Percentiles rank a stretch among this genome's conserved stretches.
These are phyloP conservation scores for Drosophila orosa DNA, from an alignment of 1,140 invertebrate genomes.

Conservation along the genomic window DNA sequence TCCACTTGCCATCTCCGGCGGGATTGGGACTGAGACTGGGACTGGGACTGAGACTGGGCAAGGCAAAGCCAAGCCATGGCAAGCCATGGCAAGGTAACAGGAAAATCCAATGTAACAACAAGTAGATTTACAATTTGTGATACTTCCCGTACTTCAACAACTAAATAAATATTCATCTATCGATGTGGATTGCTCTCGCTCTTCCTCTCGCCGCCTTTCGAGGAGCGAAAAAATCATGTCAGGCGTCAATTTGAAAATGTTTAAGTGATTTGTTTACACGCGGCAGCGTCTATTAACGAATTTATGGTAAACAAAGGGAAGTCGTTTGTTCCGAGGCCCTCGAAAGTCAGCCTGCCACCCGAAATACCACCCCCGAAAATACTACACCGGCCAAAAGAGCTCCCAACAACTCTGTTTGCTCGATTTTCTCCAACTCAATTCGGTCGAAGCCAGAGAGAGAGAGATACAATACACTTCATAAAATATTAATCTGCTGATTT, in stretches of 20 bases:
- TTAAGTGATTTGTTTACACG: conserved; percentile 83
- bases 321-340: conserved; percentile 71
- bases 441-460: conserved; percentile 20
- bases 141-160: conserved; percentile 78
- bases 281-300: conserved; percentile 82
- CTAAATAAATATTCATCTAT: conserved; percentile 81
- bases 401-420: conserved; percentile 12
- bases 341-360: conserved; percentile 12
- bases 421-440: conserved; percentile 26
- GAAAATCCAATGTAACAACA: conserved; percentile 63
- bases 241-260: conserved; percentile 82
- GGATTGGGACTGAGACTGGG: neutral
- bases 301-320: conserved; percentile 83
- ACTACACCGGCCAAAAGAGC: too few species aligned
- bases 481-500: conserved; percentile 83
- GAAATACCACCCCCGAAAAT: conserved; percentile 2
- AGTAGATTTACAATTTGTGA: conserved; percentile 80
- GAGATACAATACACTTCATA: conserved; percentile 75
- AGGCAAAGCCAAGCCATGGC: too few species aligned
- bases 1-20: conserved; percentile 44
- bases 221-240: conserved; percentile 70
- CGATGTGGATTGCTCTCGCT: conserved; percentile 40
- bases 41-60: conserved; percentile 9
- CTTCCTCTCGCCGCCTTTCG: conserved; percentile 16
- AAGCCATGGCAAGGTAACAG: conserved; percentile 27